Percentiles rank a stretch among this genome's conserved stretches.
Conservation (phyloP, 2,888 invertebrate genomes). For the Acleris literana region DNA sequence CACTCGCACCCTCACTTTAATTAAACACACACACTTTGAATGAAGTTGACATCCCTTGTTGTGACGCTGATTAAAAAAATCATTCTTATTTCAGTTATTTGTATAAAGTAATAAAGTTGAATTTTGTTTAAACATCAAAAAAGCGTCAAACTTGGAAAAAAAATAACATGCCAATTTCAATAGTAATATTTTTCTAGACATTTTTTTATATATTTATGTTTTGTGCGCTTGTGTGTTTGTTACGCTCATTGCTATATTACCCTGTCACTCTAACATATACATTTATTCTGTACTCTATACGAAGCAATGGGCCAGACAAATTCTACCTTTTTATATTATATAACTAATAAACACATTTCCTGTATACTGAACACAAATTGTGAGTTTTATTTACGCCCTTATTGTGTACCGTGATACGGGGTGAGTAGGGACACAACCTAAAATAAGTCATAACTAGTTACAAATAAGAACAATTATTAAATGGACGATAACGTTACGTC, state of each 20-base stretch:
- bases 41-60: background rate
- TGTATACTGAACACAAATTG: slow-evolving; percentile 48
- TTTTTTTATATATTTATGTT: background rate
- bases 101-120: no score
- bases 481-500: no score
- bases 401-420: no score
- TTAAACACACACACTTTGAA: background rate
- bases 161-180: background rate
- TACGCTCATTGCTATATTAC: slow-evolving; percentile 42
- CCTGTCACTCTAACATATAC: slow-evolving; percentile 16
- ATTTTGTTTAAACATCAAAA: no score
- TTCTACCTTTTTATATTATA: slow-evolving; percentile 28
- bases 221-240: slow-evolving; percentile 47
- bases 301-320: slow-evolving; percentile 25
- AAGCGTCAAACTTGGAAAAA: no score
- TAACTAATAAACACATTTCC: slow-evolving; percentile 60
- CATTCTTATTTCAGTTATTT: no score
- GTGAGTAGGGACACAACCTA: no score
- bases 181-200: slow-evolving; percentile 13
- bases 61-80: no score
- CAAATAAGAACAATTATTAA: no score
- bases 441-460: no score
- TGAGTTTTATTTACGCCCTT: slow-evolving; percentile 44
- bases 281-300: slow-evolving; percentile 12
- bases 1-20: background rate